phyloP scores from a whole-genome alignment of 2,113 vertebrate species.

The Calyptomena viridis region DNA sequence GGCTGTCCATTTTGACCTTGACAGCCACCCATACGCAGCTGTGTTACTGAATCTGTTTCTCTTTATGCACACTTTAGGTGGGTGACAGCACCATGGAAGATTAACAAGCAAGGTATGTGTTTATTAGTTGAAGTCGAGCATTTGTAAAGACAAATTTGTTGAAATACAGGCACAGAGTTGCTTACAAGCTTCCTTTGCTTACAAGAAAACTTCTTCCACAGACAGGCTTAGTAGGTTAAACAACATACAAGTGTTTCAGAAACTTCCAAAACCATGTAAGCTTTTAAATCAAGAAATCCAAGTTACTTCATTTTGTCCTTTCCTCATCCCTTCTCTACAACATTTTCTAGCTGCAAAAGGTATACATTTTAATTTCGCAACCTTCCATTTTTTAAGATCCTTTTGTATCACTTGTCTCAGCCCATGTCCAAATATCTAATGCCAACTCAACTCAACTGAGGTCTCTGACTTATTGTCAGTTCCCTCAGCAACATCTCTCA shows the following conservation, averaged over 20 bases:
- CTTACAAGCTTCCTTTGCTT: background rate
- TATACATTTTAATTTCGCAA: accelerated
- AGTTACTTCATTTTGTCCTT: background rate
- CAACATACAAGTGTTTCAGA: background rate
- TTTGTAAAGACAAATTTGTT: background rate
- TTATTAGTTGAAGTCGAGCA: background rate
- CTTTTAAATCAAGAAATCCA: background rate
- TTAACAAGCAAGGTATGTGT: conserved; percentile 41
- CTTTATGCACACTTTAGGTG: conserved; percentile 14
- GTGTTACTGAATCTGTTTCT: background rate
- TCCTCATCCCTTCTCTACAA: background rate
- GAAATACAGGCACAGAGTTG: background rate
- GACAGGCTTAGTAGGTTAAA: background rate
- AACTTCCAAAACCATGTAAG: background rate
- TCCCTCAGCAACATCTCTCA: background rate
- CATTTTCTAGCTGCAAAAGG: background rate
- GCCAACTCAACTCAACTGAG: background rate
- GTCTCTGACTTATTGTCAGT: background rate
- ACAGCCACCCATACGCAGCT: background rate
- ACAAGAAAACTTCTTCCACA: background rate
- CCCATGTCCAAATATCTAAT: background rate
- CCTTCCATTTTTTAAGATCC: background rate
- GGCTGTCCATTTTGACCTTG: conserved; percentile 8
- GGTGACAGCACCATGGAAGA: background rate
- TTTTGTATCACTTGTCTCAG: background rate